A percentile compares a stretch with the other conserved stretches of the same genome.
phyloP scores from a whole-genome alignment of 2,797 vertebrate species.

The Ambastaia sidthimunki region DNA sequence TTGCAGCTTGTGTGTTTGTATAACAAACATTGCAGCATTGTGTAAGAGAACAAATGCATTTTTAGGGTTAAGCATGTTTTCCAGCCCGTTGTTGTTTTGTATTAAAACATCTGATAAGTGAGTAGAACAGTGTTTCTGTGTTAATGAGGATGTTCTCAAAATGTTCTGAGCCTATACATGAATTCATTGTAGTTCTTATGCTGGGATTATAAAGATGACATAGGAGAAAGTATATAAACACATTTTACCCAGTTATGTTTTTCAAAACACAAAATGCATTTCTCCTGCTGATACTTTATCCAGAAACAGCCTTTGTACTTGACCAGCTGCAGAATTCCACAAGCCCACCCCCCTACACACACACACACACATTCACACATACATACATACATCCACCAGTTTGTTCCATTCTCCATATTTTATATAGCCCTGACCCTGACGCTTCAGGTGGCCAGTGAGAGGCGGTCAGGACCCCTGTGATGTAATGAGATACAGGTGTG shows the following conservation, averaged over 20 bases:
- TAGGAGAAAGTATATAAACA: too few relatives aligned
- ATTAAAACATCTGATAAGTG: not conserved
- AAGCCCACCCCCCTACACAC: not conserved
- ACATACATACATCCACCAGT: not conserved
- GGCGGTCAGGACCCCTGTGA: slow-evolving; percentile 31
- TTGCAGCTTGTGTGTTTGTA: slow-evolving; percentile 8
- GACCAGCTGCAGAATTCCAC: slow-evolving; percentile 30
- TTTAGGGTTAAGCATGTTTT: not conserved
- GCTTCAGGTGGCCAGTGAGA: slow-evolving; percentile 27
- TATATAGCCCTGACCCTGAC: not conserved
- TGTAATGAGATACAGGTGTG: slow-evolving; percentile 44
- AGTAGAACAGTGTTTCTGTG: not conserved
- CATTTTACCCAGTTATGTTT: too few relatives aligned
- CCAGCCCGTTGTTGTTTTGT: not conserved
- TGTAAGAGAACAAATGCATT: slow-evolving; percentile 1
- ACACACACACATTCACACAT: not conserved
- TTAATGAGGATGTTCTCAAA: not conserved
- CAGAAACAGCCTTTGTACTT: too few relatives aligned
- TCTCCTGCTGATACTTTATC: too few relatives aligned
- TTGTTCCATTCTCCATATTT: slow-evolving; percentile 13
- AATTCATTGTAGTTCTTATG: too few relatives aligned
- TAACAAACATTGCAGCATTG: not conserved
- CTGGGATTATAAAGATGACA: too few relatives aligned
- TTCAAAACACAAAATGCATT: too few relatives aligned
- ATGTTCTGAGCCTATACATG: too few relatives aligned